Base-by-base conservation (phyloP, 53 echinoderm and acorn worm species). In the Echinometra lucunter region DNA sequence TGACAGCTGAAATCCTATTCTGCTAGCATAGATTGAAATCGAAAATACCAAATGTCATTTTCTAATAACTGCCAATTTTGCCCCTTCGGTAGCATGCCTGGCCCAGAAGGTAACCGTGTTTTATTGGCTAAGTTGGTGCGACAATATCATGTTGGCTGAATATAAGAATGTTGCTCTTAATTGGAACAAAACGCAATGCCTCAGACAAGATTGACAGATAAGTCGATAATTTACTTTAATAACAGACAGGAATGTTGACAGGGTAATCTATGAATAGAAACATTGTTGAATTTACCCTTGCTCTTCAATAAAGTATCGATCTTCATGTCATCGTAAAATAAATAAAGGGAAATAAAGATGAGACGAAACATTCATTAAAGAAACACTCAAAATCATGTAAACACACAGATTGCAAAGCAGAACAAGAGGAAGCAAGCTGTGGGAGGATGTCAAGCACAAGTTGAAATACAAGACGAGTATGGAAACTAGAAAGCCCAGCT, bases 21-120 rank as follows among this genome's bases (percentile, higher is more conserved):
- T 42, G 38, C 38, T 81, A 25, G 44, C 81, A 81, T 21, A 81
- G 81, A 42, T 81, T 81, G 38, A 81, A 81, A 81, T 81, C 81
- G 38, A 42, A 81, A 81, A 81, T 81, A 81, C 81, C 81, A 23
- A 81, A 81, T 81, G 81, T 81, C 81, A 81, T 81, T 81, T 81
- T 81, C 81, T 81, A 81, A 81, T 81, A 81, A 81, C 44, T 37
- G 81, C 81, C 81, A 19, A 40, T 81, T 44, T 44, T 81, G 42
- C 21, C 53, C 37, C 27, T 40, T 23, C 42, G 0, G 42, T 13
- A 80, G 42, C 80, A 10, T 80, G 37, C 42, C 38, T 81, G 44
- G 19, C 81, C 44, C 25, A 81, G 5, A 81, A 15, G 44, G 44
- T 81, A 4, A 37, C 81, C 81, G 21, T 19, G 6, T 38, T 17